Percentiles rank a stretch among this genome's conserved stretches.
phyloP scores from a whole-genome alignment of 2,888 invertebrate genomes.

The Calliphora vomitoria region DNA sequence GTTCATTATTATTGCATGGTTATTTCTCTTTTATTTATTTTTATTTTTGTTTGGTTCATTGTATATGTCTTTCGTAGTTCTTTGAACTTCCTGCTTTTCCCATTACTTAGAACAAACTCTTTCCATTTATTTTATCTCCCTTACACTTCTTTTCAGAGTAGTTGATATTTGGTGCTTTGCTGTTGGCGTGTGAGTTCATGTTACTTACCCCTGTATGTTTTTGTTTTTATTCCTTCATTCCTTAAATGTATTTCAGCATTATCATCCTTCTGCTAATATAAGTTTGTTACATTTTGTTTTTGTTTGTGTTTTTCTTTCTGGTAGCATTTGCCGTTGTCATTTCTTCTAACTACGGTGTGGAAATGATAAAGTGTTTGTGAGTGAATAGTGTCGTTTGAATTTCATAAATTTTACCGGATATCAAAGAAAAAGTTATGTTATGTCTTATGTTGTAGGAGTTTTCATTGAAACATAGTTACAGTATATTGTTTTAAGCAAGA shows the following conservation, averaged over 20 bases:
- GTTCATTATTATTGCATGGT: slow-evolving; percentile 76
- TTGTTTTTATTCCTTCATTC: slow-evolving; percentile 27
- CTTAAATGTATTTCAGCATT: slow-evolving; percentile 44
- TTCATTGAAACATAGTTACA: background rate
- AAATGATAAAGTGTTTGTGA: slow-evolving; percentile 75
- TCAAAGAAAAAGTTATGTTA: slow-evolving; percentile 70
- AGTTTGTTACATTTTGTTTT: slow-evolving; percentile 26
- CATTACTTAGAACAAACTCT: slow-evolving; percentile 12
- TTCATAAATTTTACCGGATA: slow-evolving; percentile 76
- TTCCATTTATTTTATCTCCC: background rate
- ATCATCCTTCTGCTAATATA: slow-evolving; percentile 48
- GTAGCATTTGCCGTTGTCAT: slow-evolving; percentile 42
- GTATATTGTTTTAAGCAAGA: slow-evolving; percentile 17
- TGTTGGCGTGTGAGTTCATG: background rate
- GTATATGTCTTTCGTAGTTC: slow-evolving; percentile 6
- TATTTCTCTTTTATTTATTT: slow-evolving; percentile 62
- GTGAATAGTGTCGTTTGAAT: slow-evolving; percentile 75
- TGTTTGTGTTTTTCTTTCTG: background rate
- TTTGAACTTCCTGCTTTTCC: slow-evolving; percentile 54
- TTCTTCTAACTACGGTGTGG: slow-evolving; percentile 65
- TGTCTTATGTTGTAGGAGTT: slow-evolving; percentile 44
- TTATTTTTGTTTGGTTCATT: slow-evolving; percentile 31
- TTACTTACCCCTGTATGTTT: slow-evolving; percentile 29
- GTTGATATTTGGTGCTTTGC: background rate
- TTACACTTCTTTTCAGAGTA: background rate